These are phyloP conservation scores for Ammospiza maritima DNA, from an alignment of 2,797 vertebrate species.

Conservation along the genomic window DNA sequence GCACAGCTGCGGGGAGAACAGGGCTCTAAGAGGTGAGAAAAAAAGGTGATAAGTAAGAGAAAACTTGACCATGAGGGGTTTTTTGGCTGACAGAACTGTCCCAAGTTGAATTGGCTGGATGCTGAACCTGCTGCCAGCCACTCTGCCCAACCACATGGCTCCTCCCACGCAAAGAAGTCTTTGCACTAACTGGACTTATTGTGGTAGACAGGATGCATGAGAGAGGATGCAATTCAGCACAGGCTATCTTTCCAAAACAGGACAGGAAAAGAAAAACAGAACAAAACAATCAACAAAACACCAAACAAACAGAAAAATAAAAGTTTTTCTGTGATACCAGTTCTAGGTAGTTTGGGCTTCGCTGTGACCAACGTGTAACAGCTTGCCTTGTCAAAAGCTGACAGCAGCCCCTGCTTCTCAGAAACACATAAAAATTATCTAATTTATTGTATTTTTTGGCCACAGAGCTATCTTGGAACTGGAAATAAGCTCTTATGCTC, in stretches of 20 bases:
- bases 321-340: not conserved
- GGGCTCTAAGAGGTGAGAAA: not conserved
- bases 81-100: not conserved
- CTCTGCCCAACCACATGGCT: not conserved
- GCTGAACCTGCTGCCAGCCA: not conserved
- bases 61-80: rapidly evolving
- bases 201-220: not conserved
- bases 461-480: not conserved
- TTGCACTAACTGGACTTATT: not conserved
- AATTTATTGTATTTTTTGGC: not conserved
- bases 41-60: not conserved
- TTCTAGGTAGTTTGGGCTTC: not conserved
- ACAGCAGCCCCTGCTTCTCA: not conserved
- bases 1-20: not conserved
- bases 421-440: not conserved
- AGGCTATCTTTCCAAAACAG: not conserved
- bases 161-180: rapidly evolving
- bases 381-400: not conserved
- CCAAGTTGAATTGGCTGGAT: not conserved
- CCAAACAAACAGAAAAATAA: not conserved
- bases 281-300: not conserved
- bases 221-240: not conserved
- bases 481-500: not conserved
- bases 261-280: not conserved
- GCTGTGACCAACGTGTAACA: not conserved